phyloP scores from a whole-genome alignment of 92 coral and sea anemone genomes.

The Heteractis magnifica region DNA sequence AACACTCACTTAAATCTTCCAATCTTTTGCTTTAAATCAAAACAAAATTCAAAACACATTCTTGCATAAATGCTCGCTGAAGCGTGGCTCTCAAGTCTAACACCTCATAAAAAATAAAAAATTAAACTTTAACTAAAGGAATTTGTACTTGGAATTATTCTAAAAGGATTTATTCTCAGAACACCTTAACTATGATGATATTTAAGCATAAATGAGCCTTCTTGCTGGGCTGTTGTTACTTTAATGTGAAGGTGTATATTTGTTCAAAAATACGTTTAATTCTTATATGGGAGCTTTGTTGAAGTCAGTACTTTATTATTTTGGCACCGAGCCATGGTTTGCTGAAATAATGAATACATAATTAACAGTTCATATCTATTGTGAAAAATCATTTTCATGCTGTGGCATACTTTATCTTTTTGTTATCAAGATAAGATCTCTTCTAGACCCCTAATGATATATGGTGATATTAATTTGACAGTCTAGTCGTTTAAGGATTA shows the following conservation, averaged over 20 bases:
- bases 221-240: background rate
- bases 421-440: background rate
- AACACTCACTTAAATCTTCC: background rate
- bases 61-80: background rate
- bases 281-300: constrained; percentile 20
- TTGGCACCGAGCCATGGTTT: constrained; percentile 22
- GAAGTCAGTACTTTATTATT: background rate
- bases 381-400: background rate
- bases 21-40: background rate
- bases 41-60: background rate
- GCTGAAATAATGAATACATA: background rate
- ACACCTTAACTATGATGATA: background rate
- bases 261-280: background rate
- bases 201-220: background rate
- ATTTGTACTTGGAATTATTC: background rate
- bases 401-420: background rate
- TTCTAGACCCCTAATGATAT: background rate
- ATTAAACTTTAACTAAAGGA: background rate
- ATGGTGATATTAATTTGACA: too few relatives aligned
- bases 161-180: background rate
- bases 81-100: background rate
- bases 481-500: too few relatives aligned
- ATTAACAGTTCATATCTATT: background rate
- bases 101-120: background rate
- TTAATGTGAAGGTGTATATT: background rate